Evolutionary conservation across 2,888 invertebrate genomes (phyloP), one percentile per base, ranked within the genome.

Genomic region (Leuctra nigra): DNA sequence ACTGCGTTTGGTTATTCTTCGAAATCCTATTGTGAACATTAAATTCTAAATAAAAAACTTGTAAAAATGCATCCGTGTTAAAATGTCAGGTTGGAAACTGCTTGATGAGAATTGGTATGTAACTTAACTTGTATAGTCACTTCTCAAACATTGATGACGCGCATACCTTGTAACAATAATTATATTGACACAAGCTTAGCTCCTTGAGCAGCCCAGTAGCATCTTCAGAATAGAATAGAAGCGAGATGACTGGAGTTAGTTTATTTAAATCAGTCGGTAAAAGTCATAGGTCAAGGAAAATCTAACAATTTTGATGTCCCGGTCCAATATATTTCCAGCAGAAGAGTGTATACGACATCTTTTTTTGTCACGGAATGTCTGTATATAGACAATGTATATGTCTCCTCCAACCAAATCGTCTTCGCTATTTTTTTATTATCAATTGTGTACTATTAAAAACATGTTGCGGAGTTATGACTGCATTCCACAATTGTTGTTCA

Each of bases 381-480:
- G 44, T 44, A 29, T 29, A 29, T 29, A 44, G 44, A 44, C 44
- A 44, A 44, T 44, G 39, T 39, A 39, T 16, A 39, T 39, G 44
- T 44, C 44, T 44, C 44, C 23, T 44, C 44, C 20, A 20, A 39
- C 39, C 16, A 44, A 44, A 44, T 44, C 44, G 23, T 23, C n/a
- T n/a, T 44, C 29, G 11, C 29, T 29, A 11, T 44, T 16, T 44
- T 44, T 44, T 44, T 44, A 22, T 20, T 23, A 44, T 44, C 44
- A 44, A 44, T 44, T 44, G 44, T 23, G 23, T 44, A n/a, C n/a
- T n/a, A 44, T 44, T 44, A 44, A 44, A 44, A 44, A 44, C 44
- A 44, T 44, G n/a, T n/a, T 44, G 44, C n/a, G n/a, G 20, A 44
- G 6, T 44, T 44, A 44, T 44, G 44, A 22, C 44, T 20, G 44